phyloP scores from a whole-genome alignment of 2,888 invertebrate species.

The Thalpophila matura region DNA sequence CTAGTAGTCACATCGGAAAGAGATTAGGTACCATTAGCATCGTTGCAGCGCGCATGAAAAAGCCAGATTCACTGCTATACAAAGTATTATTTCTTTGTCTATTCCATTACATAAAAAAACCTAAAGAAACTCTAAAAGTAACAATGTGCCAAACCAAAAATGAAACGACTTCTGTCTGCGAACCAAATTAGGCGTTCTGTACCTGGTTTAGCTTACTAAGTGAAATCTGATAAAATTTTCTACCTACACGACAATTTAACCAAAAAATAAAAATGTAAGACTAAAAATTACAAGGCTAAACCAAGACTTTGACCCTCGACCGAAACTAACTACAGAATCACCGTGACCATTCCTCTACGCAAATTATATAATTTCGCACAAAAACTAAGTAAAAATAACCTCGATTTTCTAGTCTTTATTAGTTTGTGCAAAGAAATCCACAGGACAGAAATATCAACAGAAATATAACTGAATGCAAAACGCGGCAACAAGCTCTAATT shows the following conservation, averaged over 20 bases:
- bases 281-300: slow-evolving; percentile 31
- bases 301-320: slow-evolving; percentile 40
- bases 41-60: too few species aligned
- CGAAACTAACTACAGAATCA: slow-evolving; percentile 31
- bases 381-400: slow-evolving; percentile 52
- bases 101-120: too few species aligned
- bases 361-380: slow-evolving; percentile 51
- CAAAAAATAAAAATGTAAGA: slow-evolving; percentile 5
- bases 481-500: too few species aligned
- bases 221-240: slow-evolving; percentile 34
- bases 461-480: not conserved
- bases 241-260: slow-evolving; percentile 19
- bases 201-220: not conserved
- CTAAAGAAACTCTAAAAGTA: too few species aligned
- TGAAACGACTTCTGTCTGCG: not conserved
- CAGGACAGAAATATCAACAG: not conserved
- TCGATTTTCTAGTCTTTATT: slow-evolving; percentile 13
- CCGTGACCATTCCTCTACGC: slow-evolving; percentile 50
- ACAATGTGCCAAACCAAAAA: not conserved
- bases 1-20: too few species aligned
- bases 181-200: slow-evolving; percentile 17
- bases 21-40: too few species aligned
- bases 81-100: too few species aligned
- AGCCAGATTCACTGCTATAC: too few species aligned
- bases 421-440: not conserved